Evolutionary conservation across 2,113 vertebrate species (phyloP).

Genomic region (Corythaeola cristata): DNA sequence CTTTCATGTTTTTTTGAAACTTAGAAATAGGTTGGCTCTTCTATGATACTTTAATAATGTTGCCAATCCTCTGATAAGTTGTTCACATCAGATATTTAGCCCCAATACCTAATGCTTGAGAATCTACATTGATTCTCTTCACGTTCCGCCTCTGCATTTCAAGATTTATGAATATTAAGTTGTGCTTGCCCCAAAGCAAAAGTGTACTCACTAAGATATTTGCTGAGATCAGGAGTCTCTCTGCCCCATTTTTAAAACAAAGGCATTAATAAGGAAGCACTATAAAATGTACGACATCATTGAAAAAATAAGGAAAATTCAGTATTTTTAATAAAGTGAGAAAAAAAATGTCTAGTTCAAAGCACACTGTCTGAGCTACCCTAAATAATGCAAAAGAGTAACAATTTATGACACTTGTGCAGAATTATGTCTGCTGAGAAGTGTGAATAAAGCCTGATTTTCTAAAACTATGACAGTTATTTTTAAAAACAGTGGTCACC

Average conservation of each 20-base stretch:
- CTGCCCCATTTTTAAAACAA: constrained; percentile 79
- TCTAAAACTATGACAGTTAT: not conserved
- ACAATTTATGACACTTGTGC: not conserved
- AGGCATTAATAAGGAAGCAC: constrained; percentile 73
- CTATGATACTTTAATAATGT: constrained; percentile 79
- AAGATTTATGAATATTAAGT: constrained; percentile 82
- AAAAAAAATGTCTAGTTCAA: constrained; percentile 55
- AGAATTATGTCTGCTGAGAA: constrained; percentile 13
- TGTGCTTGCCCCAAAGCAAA: constrained; percentile 81
- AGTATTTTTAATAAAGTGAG: constrained; percentile 63
- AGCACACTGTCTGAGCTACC: constrained; percentile 35
- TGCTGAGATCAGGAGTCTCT: constrained; percentile 83
- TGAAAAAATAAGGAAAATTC: constrained; percentile 70
- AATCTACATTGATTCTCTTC: constrained; percentile 76
- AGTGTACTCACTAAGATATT: constrained; percentile 80
- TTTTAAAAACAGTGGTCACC: not conserved
- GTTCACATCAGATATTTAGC: constrained; percentile 82
- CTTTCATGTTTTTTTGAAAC: constrained; percentile 71
- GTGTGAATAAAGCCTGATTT: not conserved
- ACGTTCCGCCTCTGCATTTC: constrained; percentile 71
- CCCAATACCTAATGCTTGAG: constrained; percentile 75
- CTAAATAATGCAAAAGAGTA: constrained; percentile 58
- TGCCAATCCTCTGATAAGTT: constrained; percentile 78
- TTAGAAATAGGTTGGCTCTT: constrained; percentile 66
- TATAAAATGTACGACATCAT: constrained; percentile 57